Evolutionary conservation across 2,113 vertebrate species (phyloP).

Genomic region (Physeter macrocephalus): DNA sequence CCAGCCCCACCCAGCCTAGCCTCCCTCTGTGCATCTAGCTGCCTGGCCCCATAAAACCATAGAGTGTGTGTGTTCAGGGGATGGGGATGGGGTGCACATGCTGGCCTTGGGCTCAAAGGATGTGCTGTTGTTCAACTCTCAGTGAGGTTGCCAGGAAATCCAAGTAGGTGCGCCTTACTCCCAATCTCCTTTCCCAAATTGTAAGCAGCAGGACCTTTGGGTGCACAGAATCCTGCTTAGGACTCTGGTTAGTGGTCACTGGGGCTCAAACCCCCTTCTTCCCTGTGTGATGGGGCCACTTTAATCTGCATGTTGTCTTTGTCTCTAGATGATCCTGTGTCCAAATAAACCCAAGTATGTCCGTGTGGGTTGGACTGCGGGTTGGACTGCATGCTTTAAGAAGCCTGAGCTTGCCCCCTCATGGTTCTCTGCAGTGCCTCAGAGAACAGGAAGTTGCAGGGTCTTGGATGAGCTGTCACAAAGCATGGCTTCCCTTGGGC

Average conservation of each 20-base stretch:
- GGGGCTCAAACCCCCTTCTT: not conserved
- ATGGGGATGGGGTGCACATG: not conserved
- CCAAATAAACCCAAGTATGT: not conserved
- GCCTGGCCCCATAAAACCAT: fast-evolving
- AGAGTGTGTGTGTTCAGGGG: not conserved
- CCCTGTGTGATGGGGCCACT: not conserved
- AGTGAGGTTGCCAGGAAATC: not conserved
- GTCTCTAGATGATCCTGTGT: not conserved
- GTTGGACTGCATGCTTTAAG: not conserved
- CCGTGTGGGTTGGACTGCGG: not conserved
- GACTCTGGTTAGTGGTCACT: not conserved
- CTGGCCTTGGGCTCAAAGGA: conserved; percentile 4
- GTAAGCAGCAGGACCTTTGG: not conserved
- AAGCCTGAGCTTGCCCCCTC: not conserved
- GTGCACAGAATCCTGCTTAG: not conserved
- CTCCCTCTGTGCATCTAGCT: not conserved
- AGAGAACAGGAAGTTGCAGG: not conserved
- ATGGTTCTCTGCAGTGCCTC: not conserved
- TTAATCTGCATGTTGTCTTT: not conserved
- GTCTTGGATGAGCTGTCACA: not conserved
- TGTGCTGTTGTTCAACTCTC: not conserved
- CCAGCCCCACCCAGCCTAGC: not conserved
- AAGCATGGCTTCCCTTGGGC: not conserved
- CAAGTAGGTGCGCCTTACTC: not conserved
- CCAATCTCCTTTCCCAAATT: not conserved